Evolutionary conservation across 64 coral and sea anemone genomes (phyloP), one percentile per base, ranked within the genome.

Genomic region (Acropora yongei): DNA sequence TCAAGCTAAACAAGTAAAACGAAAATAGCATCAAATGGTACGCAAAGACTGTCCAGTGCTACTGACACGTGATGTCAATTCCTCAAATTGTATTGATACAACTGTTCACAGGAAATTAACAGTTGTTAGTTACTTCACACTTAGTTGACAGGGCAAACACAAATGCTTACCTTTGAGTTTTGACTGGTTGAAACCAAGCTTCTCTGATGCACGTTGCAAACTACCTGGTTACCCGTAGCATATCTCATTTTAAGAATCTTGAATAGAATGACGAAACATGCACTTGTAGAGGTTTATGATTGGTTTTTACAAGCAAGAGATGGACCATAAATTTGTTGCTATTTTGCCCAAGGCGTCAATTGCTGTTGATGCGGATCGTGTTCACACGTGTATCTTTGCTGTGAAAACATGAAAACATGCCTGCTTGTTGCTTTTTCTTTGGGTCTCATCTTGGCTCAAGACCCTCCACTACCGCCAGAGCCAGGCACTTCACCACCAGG

Each of bases 381-480:
- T 39, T 39, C 20, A 7, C 30, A 30, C 30, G 30, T 30, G 30
- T 41, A 12, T 3, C 20, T 44, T 44, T 44, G 10, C 10, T 11
- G 7, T 19, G 75, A 6, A 48, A 84, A 68, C 42, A 84, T 84
- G 82, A 84, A 68, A 17, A 84, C 0, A n/a, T 69, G 44, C 49
- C 75, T 84, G 13, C 0, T 84, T 20, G 42, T 69, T 6, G 20
- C 71, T 43, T 5, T 84, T 44, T 48, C 43, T 47, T 42, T 71
- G 6, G 45, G 82, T 42, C 44, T 84, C n/a, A 43, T n/a, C n/a
- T 69, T 84, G 65, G 82, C 44, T 0, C 61, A 84, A 48, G 82
- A 84, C 2, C 82, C 82, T 13, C 61, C 82, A 14, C 57, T 6
- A 14, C 58, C 80, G 6, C 79, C 79, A 16, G 55, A 39, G 6